Base-by-base conservation (phyloP, 2,797 vertebrate species). In the Coreius guichenoti region DNA sequence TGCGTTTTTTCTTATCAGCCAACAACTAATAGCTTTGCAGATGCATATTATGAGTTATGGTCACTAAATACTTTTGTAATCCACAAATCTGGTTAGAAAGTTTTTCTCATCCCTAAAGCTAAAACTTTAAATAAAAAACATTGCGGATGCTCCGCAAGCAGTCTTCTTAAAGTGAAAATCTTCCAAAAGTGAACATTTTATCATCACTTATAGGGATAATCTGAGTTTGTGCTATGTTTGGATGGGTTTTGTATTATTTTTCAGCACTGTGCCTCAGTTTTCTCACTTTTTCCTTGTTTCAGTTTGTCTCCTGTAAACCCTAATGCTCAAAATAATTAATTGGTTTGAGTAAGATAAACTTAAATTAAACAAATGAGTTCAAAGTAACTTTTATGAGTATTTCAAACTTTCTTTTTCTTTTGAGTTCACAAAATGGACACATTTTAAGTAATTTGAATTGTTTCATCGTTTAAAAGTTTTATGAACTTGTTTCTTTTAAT, bases 1-100 rank as follows among this genome's bases (percentile, higher is more conserved):
- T 29, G 2, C 1, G 1, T 26, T 79, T 69, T 76, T n/a, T 68
- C 36, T 43, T 74, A 84, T 58, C 65, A 89, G 80, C 49, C 49
- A 63, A 69, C n/a, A 31, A 56, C 36, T 70, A 11, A 61, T 36
- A 56, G 58, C 54, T 75, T 43, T 74, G 26, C 69, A 61, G 17
- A 36, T 63, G 39, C 74, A 80, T 49, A 39, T 54, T 63, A 85
- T 68, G 29, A 33, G 43, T 69, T 51, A 47, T 54, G 26, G 31
- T 23, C 29, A 67, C 39, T 39, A 19, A 29, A 69, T 31, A 21
- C 36, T 58, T 43, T 72, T 49, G 13, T 17, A 29, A 36, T 56
- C 17, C 23, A 29, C 21, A 51, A 54, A 68, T 51, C 16, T 51
- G 7, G 7, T 79, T 29, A 19, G 2, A 33, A 33, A 13, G 4